Conservation (phyloP, 2,797 vertebrate species). For the Acanthornis magna region DNA sequence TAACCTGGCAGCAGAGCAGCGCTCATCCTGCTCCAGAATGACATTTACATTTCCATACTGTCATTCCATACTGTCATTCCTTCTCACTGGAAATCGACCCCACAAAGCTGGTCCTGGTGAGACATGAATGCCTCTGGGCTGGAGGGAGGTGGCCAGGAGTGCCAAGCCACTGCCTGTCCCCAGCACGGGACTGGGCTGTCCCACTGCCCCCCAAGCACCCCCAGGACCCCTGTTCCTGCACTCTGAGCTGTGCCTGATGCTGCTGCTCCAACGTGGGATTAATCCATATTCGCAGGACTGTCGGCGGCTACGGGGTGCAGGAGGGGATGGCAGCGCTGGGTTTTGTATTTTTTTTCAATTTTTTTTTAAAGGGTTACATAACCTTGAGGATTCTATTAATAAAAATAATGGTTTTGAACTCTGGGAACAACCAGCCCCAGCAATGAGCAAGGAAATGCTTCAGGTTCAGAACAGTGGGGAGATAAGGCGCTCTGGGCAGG, state of each 20-base stretch:
- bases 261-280: background rate
- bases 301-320: background rate
- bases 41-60: background rate
- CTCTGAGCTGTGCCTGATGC: background rate
- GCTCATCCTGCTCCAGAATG: accelerated
- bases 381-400: slow-evolving; percentile 69
- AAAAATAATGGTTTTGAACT: slow-evolving; percentile 59
- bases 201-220: background rate
- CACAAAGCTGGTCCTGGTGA: background rate
- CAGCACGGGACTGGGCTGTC: accelerated
- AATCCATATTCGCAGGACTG: background rate
- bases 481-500: background rate
- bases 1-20: background rate
- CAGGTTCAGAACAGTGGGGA: background rate
- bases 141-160: background rate
- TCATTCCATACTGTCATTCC: background rate
- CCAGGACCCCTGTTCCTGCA: background rate
- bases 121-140: background rate
- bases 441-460: background rate
- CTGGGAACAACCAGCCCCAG: slow-evolving; percentile 28
- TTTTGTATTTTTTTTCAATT: background rate
- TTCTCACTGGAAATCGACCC: background rate
- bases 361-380: slow-evolving; percentile 39
- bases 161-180: background rate
- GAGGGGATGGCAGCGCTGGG: background rate